Evolutionary conservation across 2,888 invertebrate species (phyloP), one percentile per base, ranked within the genome.

Genomic region (Morpho helenor): DNA sequence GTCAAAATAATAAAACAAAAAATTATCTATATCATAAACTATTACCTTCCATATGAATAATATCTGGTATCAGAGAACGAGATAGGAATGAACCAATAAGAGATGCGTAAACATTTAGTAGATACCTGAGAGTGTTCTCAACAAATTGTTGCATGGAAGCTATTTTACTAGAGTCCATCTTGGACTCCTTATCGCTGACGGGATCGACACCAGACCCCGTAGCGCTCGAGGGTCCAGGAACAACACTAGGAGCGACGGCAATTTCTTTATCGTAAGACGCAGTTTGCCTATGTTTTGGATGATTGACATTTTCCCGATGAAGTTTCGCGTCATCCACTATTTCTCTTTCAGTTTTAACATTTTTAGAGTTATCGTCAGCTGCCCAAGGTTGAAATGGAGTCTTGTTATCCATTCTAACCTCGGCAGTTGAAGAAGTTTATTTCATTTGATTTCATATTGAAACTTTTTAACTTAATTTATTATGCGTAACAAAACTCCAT

Each of bases 71-170:
- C 31, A 39, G n/a, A 10, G 52, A 10, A 39, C 10, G 44, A 39
- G 23, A 31, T 42, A 51, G 9, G 10, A 40, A 40, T 40, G 31
- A 8, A 42, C 54, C 42, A 23, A 54, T 54, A 42, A n/a, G 9
- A 46, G 47, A 47, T 42, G 8, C 3, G n/a, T 31, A 48, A 41
- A 46, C 41, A 52, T 60, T 66, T 61, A 66, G 56, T 58, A 61
- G 59, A 71, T 88, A 93, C 93, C 93, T 93, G 74, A 93, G 90
- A 73, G 92, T 92, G 76, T 93, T 93, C 76, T 93, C 93, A 68
- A 93, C 92, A 77, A 93, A 91, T 76, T 92, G 92, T 69, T 93
- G 92, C 86, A 93, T 92, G 64, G 89, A 89, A 74, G 85, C 80
- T 75, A 89, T 80, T 83, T 87, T 88, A 69, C 74, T 77, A 41